phyloP scores from a whole-genome alignment of 53 echinoderm and acorn worm species.

The Patiria pectinifera region DNA sequence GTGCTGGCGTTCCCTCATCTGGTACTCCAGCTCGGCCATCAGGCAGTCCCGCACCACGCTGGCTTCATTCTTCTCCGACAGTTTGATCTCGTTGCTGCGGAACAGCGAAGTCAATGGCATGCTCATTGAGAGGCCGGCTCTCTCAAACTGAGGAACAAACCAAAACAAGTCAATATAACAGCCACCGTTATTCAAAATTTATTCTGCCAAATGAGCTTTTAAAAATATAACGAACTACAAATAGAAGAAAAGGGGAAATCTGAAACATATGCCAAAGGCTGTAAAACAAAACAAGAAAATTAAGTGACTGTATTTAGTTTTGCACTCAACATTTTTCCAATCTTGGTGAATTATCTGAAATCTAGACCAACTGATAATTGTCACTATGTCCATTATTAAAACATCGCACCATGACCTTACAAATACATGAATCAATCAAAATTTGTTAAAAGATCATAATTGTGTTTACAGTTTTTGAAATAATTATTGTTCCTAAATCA shows the following conservation, averaged over 20 bases:
- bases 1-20: slow-evolving; percentile 84
- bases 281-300: too few relatives aligned
- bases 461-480: not conserved
- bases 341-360: too few relatives aligned
- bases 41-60: slow-evolving; percentile 85
- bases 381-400: too few relatives aligned
- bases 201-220: too few relatives aligned
- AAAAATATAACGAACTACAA: too few relatives aligned
- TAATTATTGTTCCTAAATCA: not conserved
- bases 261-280: too few relatives aligned
- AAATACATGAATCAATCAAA: not conserved
- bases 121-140: slow-evolving; percentile 28
- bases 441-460: not conserved
- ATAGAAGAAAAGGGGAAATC: too few relatives aligned
- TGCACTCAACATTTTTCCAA: too few relatives aligned
- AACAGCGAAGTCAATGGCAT: slow-evolving; percentile 81
- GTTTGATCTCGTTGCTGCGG: slow-evolving; percentile 68
- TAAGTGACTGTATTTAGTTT: too few relatives aligned
- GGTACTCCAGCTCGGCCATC: slow-evolving; percentile 80
- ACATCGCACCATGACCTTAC: too few relatives aligned
- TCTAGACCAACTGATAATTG: too few relatives aligned
- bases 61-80: slow-evolving; percentile 80
- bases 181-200: not conserved
- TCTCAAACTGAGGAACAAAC: slow-evolving; percentile 22
- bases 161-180: not conserved